phyloP scores from a whole-genome alignment of 2,888 invertebrate species.

The Charanyca ferruginea region DNA sequence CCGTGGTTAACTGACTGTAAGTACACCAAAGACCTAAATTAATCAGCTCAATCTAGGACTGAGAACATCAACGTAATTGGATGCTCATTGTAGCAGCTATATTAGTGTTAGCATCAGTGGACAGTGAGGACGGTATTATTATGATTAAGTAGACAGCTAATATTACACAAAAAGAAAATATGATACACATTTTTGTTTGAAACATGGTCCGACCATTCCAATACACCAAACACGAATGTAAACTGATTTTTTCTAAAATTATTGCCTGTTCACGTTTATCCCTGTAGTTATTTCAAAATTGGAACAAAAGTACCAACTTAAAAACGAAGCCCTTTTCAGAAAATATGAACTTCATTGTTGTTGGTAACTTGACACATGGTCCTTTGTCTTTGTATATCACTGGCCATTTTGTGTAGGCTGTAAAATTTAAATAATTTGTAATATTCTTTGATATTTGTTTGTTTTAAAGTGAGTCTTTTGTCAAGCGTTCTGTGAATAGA shows the following conservation, averaged over 20 bases:
- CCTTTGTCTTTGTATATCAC: slow-evolving; percentile 25
- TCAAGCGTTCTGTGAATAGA: neutral
- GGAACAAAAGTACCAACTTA: neutral
- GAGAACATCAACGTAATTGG: slow-evolving; percentile 26
- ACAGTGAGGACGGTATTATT: slow-evolving; percentile 3
- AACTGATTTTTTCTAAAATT: neutral
- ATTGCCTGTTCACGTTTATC: neutral
- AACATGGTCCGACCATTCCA: neutral
- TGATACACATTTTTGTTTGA: neutral
- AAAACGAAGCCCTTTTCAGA: slow-evolving; percentile 7
- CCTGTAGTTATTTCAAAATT: neutral
- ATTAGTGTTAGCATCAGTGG: slow-evolving; percentile 4
- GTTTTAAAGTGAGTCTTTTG: neutral
- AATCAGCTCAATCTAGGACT: slow-evolving; percentile 35
- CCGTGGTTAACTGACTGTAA: slow-evolving; percentile 39
- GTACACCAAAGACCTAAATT: slow-evolving; percentile 40
- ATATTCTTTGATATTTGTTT: slow-evolving; percentile 18
- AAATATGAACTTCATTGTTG: slow-evolving; percentile 8
- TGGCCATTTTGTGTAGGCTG: neutral
- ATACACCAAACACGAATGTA: neutral
- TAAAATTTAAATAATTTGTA: slow-evolving; percentile 14
- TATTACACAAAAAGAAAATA: neutral
- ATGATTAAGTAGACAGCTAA: slow-evolving; percentile 11
- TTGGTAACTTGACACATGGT: slow-evolving; percentile 1
- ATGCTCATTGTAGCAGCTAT: slow-evolving; percentile 12